These are phyloP conservation scores for Bellardia pandia DNA, from an alignment of 2,888 invertebrate genomes.

Conservation along the genomic window DNA sequence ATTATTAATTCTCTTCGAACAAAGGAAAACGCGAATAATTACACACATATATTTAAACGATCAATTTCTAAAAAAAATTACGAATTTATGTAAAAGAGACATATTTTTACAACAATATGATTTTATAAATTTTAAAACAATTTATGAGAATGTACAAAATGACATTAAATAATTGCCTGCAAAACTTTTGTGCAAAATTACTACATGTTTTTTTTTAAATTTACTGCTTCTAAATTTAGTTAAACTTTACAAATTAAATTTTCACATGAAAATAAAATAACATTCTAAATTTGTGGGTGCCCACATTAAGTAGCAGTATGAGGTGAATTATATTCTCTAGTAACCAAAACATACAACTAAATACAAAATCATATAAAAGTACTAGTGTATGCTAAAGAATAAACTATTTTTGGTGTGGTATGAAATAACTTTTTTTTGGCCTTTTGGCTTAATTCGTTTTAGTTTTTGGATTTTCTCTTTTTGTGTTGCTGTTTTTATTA, in stretches of 20 bases:
- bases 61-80: no score
- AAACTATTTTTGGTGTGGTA: slow-evolving; percentile 27
- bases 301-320: slow-evolving; percentile 1
- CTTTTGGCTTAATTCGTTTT: slow-evolving; percentile 63
- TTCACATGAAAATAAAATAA: slow-evolving; percentile 54
- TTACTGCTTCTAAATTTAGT: slow-evolving; percentile 42
- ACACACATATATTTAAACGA: no score
- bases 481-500: slow-evolving; percentile 9
- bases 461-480: slow-evolving; percentile 20
- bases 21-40: no score
- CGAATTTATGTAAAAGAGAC: no score
- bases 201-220: background rate
- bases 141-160: slow-evolving; percentile 43
- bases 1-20: no score
- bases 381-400: slow-evolving; percentile 20
- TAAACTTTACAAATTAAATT: slow-evolving; percentile 69
- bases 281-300: slow-evolving; percentile 33
- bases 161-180: slow-evolving; percentile 39
- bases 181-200: slow-evolving; percentile 17
- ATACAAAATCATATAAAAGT: background rate
- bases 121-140: slow-evolving; percentile 46
- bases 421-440: slow-evolving; percentile 60
- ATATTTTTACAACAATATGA: background rate
- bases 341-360: background rate
- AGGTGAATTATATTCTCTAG: slow-evolving; percentile 2